These are phyloP conservation scores for Hipparchia semele DNA, from an alignment of 2,888 invertebrate genomes.

Conservation along the genomic window DNA sequence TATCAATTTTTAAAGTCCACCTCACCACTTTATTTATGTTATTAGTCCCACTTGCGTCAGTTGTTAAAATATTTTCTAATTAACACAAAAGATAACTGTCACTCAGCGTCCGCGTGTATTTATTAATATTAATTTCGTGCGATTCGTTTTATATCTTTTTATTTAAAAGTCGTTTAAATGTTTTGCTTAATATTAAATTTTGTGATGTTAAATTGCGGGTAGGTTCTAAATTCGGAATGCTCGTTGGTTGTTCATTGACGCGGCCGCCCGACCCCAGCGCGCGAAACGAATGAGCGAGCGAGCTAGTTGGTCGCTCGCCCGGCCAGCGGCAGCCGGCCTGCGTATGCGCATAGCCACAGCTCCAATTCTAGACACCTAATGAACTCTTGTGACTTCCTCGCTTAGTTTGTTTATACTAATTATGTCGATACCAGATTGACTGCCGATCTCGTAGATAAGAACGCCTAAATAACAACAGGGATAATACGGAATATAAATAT, in stretches of 20 bases:
- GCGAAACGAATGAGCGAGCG: conserved; percentile 61
- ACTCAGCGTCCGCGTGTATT: conserved; percentile 55
- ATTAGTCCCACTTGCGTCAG: conserved; percentile 50
- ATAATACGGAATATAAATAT: conserved; percentile 58
- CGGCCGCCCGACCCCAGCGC: conserved; percentile 68
- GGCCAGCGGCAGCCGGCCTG: conserved; percentile 39
- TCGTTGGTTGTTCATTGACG: conserved; percentile 45
- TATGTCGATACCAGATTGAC: conserved; percentile 56
- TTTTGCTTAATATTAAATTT: conserved; percentile 26
- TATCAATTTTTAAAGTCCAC: conserved; percentile 12
- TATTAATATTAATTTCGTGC: conserved; percentile 20
- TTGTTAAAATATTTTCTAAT: conserved; percentile 54
- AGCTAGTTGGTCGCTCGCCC: conserved; percentile 26
- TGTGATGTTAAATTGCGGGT: conserved; percentile 38
- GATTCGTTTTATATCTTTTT: background rate
- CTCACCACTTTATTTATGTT: conserved; percentile 46
- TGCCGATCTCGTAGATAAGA: conserved; percentile 57
- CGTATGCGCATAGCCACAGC: conserved; percentile 51
- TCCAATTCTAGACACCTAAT: conserved; percentile 62
- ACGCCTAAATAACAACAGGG: conserved; percentile 53
- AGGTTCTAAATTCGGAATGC: conserved; percentile 41
- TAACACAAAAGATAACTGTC: conserved; percentile 65
- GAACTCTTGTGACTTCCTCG: conserved; percentile 53
- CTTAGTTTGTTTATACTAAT: conserved; percentile 61
- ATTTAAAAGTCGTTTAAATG: conserved; percentile 15